A percentile compares a stretch with the other conserved stretches of the same genome.
Evolutionary conservation across 23 tunicate genomes (phyloP).

Genomic region (Botrylloides violaceus): DNA sequence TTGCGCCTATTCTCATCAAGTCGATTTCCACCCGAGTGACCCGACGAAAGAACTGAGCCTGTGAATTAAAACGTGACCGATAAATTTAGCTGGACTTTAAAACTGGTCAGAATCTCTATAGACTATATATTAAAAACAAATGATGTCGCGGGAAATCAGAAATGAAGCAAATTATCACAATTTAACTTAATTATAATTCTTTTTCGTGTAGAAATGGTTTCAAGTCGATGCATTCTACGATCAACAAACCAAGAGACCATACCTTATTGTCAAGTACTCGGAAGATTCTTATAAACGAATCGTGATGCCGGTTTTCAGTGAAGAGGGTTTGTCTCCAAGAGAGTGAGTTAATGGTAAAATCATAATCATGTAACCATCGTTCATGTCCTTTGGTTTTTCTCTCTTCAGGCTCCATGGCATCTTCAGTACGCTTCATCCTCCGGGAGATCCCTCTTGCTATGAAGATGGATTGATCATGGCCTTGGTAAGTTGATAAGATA

Average conservation of each 20-base stretch:
- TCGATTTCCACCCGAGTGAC: not conserved
- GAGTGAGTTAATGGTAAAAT: slow-evolving; percentile 1
- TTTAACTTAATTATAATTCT: no score
- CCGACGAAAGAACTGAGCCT: not conserved
- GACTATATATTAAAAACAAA: no score
- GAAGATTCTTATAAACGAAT: slow-evolving; percentile 21
- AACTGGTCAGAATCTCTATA: not conserved
- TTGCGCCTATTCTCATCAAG: not conserved
- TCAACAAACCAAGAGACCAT: not conserved
- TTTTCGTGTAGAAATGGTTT: slow-evolving; percentile 15
- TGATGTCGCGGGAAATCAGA: no score
- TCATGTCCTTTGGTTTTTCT: not conserved
- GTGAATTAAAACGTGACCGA: not conserved
- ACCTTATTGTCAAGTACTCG: slow-evolving; percentile 9
- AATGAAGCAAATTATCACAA: no score
- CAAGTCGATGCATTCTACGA: slow-evolving; percentile 16
- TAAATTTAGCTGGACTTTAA: not conserved
- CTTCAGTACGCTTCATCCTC: slow-evolving; percentile 16
- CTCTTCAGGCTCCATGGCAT: not conserved
- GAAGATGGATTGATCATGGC: slow-evolving; percentile 26
- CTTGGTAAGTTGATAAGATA: slow-evolving; percentile 6
- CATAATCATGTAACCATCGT: not conserved
- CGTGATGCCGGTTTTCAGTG: not conserved
- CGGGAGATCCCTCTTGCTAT: slow-evolving; percentile 22
- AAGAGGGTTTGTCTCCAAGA: not conserved